These are phyloP conservation scores for Ochotona princeps DNA, from an alignment of 2,113 vertebrate genomes.

Conservation along the genomic window DNA sequence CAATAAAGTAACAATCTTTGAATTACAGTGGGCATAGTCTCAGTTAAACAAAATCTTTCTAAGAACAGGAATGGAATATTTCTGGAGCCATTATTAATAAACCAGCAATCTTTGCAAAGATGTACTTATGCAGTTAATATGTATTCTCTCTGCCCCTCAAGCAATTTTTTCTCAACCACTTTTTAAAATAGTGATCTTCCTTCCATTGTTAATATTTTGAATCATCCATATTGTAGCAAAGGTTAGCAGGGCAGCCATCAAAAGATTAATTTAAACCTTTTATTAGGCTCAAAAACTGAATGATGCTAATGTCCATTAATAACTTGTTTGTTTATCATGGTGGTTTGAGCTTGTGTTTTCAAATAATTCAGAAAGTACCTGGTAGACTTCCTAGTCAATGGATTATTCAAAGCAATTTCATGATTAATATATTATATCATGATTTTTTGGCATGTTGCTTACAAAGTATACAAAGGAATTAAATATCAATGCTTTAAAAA, in stretches of 20 bases:
- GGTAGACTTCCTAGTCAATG: background rate
- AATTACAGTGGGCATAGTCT: background rate
- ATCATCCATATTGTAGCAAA: background rate
- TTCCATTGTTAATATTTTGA: background rate
- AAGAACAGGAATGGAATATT: background rate
- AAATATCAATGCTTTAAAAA: background rate
- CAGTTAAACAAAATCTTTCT: background rate
- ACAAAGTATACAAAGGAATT: background rate
- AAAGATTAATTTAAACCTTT: too few species aligned
- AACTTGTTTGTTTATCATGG: background rate
- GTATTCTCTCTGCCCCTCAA: background rate
- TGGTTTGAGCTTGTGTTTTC: background rate
- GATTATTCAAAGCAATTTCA: background rate
- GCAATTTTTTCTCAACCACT: background rate
- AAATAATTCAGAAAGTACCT: background rate
- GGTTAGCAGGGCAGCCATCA: background rate
- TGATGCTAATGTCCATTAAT: background rate
- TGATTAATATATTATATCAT: background rate
- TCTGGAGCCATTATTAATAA: background rate
- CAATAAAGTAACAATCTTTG: background rate
- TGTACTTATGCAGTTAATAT: background rate
- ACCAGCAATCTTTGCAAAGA: background rate
- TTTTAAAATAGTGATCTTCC: background rate
- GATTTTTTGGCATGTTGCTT: background rate
- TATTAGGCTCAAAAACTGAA: background rate